Base-by-base conservation (phyloP, 1,140 invertebrate species). In the Ganaspis sp. region DNA sequence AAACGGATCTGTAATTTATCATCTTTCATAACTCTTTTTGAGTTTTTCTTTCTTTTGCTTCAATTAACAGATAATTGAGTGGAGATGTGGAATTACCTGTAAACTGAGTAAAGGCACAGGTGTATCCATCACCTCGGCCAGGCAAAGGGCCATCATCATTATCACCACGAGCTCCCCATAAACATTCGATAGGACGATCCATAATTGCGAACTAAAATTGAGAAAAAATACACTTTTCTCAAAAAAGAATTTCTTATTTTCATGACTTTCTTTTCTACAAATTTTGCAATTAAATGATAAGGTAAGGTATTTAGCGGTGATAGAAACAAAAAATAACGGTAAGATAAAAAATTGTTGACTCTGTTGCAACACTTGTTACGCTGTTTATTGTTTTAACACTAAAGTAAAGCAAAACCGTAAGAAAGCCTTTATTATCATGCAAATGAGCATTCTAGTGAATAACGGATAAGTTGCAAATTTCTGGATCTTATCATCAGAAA, bases 121-220 rank as follows among this genome's bases (percentile, higher is more conserved):
- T 71, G 93, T 94, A 82, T 94, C 92, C 88, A 94, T 93, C 15
- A 94, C 92, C 84, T 94, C 93, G 37, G 92, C 92, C 9, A 94
- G 81, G 76, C 92, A 93, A 17, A 93, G 91, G n/a, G 93, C 91
- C 42, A 93, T 83, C 87, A 92, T 92, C 6, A 94, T 76, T 4
- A 94, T 89, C n/a, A 94, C 89, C 5, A 95, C 75, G 4, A 94
- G 78, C 80, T 94, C 92, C 3, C 93, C 94, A 83, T 95, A 95
- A 42, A 94, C 88, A 12, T 94, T 93, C 76, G 93, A 94, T 4
- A 94, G 83, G 1, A 93, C 89, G 64, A 92, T 87, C 93, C 92
- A 94, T 84, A 94, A 82, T 74, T 92, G 92, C 17, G 92, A 92
- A 79, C 94, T 94, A 88, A 6, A 90, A 91, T 26, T 12, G 21